phyloP scores from a whole-genome alignment of 2,113 vertebrate species.

The Hyla sarda region DNA sequence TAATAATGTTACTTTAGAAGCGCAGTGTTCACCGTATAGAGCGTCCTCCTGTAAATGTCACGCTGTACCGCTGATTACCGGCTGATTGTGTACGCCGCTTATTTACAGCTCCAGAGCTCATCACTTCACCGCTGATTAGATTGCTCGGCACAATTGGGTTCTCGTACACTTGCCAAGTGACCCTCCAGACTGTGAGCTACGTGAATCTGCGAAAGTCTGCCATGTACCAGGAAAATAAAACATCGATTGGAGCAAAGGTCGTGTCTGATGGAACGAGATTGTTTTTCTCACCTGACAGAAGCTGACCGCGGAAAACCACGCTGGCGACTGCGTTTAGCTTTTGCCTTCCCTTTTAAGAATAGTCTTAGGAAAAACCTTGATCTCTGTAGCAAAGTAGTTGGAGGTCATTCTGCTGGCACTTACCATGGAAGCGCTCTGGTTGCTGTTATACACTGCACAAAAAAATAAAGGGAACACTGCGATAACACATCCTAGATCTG shows the following conservation, averaged over 20 bases:
- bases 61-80: neutral
- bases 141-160: slow-evolving; percentile 15
- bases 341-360: too few species aligned
- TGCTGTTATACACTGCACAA: too few species aligned
- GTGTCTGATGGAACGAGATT: neutral
- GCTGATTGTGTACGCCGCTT: neutral
- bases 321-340: too few species aligned
- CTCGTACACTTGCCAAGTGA: slow-evolving; percentile 10
- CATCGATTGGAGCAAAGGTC: slow-evolving; percentile 7
- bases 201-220: neutral
- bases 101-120: slow-evolving; percentile 15
- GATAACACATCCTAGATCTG: too few species aligned
- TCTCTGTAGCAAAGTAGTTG: too few species aligned
- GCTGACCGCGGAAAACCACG: neutral
- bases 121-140: neutral
- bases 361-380: too few species aligned
- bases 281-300: neutral
- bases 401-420: too few species aligned
- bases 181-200: neutral
- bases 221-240: neutral
- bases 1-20: neutral
- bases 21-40: neutral
- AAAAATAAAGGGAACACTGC: too few species aligned
- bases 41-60: neutral
- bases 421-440: too few species aligned